Percentiles rank a stretch among this genome's conserved stretches.
Conservation (phyloP, 2,113 vertebrate species). For the Empidonax traillii region DNA sequence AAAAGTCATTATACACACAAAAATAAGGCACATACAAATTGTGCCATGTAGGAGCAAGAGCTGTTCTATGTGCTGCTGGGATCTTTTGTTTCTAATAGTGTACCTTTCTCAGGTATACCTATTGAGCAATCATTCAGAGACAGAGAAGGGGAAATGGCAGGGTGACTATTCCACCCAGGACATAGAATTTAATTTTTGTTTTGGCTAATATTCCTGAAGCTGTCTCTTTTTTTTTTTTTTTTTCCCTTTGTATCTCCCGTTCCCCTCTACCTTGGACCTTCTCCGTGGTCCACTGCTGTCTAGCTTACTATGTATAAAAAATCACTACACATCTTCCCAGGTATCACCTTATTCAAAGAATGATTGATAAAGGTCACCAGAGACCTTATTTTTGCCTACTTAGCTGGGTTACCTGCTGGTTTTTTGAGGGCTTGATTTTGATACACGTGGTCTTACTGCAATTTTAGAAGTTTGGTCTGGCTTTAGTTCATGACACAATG, state of each 20-base stretch:
- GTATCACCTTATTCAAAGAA: not conserved
- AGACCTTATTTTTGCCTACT: not conserved
- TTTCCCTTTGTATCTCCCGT: not conserved
- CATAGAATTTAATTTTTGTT: not conserved
- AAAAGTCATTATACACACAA: not conserved
- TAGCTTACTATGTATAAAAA: not conserved
- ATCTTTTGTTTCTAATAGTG: not conserved
- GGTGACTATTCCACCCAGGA: not conserved
- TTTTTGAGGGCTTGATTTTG: not conserved
- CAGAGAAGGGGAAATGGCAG: not conserved
- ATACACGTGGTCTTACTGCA: accelerated
- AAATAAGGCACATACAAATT: not conserved
- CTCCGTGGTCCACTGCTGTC: accelerated
- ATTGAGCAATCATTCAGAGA: not conserved
- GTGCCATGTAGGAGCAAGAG: not conserved
- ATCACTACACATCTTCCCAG: not conserved
- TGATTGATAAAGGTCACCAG: not conserved
- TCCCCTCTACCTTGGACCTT: not conserved
- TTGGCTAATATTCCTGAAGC: not conserved
- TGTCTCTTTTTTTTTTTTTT: too few relatives aligned
- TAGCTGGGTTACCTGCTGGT: not conserved
- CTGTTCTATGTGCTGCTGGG: not conserved
- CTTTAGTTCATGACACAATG: not conserved
- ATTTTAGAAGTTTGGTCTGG: not conserved
- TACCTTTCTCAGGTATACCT: not conserved